Evolutionary conservation across 2,888 invertebrate species (phyloP).

Genomic region (Agonopterix heracliana): DNA sequence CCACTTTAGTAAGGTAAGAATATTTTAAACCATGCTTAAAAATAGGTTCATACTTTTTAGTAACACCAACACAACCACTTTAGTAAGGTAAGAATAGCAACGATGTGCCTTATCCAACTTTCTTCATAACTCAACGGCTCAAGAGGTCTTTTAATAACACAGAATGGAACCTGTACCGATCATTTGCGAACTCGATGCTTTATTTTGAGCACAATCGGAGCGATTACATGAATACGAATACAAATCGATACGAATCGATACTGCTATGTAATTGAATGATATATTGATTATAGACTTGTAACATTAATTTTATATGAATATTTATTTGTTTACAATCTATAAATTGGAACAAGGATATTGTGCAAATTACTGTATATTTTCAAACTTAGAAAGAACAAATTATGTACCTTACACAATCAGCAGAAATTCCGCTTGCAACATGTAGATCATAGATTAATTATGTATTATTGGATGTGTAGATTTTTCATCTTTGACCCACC

Average conservation of each 20-base stretch:
- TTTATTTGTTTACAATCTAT: neutral
- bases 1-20: too few species aligned
- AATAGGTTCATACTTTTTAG: too few species aligned
- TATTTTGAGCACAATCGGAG: constrained; percentile 33
- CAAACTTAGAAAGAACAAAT: too few species aligned
- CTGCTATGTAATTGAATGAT: constrained; percentile 14
- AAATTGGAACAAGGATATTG: neutral
- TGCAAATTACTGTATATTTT: too few species aligned
- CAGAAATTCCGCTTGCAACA: too few species aligned
- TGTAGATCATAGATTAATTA: too few species aligned
- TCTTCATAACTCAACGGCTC: neutral
- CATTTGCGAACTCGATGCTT: constrained; percentile 21
- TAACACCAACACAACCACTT: too few species aligned
- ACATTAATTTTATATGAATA: neutral
- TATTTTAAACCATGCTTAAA: too few species aligned
- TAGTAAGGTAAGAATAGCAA: too few species aligned
- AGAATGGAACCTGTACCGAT: constrained; percentile 22
- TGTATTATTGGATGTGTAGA: too few species aligned
- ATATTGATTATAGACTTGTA: constrained; percentile 1
- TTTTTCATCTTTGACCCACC: too few species aligned
- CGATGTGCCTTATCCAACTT: neutral
- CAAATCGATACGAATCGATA: constrained; percentile 15
- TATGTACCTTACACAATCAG: too few species aligned
- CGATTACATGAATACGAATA: constrained; percentile 39
- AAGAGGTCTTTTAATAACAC: constrained; percentile 30